Percentiles rank a stretch among this genome's conserved stretches.
phyloP scores from a whole-genome alignment of 2,797 vertebrate species.

The Tenualosa ilisha region DNA sequence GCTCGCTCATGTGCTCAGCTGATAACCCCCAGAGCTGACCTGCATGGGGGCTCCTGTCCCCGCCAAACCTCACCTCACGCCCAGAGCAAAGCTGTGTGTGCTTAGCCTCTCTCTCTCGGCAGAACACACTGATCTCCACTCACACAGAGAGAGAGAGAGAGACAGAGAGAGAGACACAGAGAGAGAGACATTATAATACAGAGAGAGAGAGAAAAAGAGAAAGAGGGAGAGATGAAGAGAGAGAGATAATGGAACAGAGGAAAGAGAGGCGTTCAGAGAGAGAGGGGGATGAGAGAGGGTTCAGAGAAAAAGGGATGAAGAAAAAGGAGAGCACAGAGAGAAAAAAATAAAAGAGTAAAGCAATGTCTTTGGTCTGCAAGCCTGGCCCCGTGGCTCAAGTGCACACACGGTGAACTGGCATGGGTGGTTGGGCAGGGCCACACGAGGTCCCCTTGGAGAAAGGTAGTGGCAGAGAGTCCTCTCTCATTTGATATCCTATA shows the following conservation, averaged over 20 bases:
- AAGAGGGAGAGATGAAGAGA: background rate
- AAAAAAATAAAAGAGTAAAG: background rate
- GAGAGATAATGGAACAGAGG: background rate
- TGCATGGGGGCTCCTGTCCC: background rate
- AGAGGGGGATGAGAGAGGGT: background rate
- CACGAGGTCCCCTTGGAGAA: background rate
- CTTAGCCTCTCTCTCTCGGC: background rate
- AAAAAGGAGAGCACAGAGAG: background rate
- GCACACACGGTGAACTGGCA: background rate
- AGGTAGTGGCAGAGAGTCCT: constrained; percentile 1
- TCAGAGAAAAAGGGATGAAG: background rate
- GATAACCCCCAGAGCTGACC: constrained; percentile 4
- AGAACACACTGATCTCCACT: background rate
- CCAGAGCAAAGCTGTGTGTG: background rate
- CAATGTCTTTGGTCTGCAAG: background rate
- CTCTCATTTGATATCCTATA: constrained; percentile 12
- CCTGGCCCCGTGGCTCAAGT: background rate
- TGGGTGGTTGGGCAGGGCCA: background rate
- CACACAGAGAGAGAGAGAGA: background rate
- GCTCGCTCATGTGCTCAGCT: constrained; percentile 13
- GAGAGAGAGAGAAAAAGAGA: background rate
- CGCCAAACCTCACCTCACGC: background rate
- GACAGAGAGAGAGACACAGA: background rate
- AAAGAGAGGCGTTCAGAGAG: background rate
- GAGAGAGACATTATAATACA: background rate